A percentile compares a stretch with the other conserved stretches of the same genome.
Conservation (phyloP, 2,113 vertebrate genomes). For the Ondatra zibethicus region DNA sequence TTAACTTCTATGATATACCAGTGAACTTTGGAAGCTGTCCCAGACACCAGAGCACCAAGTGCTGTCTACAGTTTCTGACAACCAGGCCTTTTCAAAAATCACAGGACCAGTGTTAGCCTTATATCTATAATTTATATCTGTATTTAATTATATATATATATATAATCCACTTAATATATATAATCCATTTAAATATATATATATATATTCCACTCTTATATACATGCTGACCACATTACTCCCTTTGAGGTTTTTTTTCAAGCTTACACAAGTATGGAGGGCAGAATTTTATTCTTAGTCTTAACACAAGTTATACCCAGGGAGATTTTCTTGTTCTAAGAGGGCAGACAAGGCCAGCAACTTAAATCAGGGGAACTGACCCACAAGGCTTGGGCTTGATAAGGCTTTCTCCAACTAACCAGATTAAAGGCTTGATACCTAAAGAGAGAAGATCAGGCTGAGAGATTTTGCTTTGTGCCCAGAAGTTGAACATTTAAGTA, state of each 20-base stretch:
- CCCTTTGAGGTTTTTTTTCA: neutral
- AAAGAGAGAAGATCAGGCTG: neutral
- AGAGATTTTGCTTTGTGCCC: neutral
- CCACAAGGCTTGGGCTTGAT: neutral
- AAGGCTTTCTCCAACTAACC: neutral
- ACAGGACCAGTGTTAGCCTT: neutral
- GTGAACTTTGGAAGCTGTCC: neutral
- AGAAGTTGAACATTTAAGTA: neutral
- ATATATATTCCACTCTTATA: neutral
- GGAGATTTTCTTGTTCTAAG: slow-evolving; percentile 43
- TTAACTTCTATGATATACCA: neutral
- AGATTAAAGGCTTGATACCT: neutral
- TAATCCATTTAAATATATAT: neutral
- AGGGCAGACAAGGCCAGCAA: neutral
- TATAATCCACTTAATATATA: no score
- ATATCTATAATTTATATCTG: neutral
- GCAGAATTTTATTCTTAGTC: neutral
- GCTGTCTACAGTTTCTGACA: neutral
- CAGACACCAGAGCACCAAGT: neutral
- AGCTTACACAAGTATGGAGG: neutral
- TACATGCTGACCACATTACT: neutral
- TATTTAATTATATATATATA: neutral
- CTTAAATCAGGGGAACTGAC: slow-evolving; percentile 19
- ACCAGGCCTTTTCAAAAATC: neutral
- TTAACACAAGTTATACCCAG: neutral